These are phyloP conservation scores for Aphelenchoides fujianensis DNA, from an alignment of 1,140 invertebrate species.

Conservation along the genomic window DNA sequence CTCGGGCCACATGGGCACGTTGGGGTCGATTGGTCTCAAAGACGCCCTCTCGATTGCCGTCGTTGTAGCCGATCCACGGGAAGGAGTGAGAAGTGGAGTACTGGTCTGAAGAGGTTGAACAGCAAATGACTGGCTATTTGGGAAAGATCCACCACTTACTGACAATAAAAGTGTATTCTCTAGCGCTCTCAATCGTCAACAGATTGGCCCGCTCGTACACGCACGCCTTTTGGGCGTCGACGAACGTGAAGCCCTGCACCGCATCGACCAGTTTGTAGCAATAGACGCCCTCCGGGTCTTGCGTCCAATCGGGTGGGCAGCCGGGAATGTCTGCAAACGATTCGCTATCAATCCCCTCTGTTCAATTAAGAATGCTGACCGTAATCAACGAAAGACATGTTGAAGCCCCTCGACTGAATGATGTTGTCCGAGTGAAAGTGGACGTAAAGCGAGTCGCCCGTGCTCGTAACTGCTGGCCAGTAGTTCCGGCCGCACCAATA, in stretches of 20 bases:
- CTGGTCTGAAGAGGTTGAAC: slow-evolving; percentile 18
- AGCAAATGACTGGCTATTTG: not conserved
- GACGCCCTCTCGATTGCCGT: slow-evolving; percentile 34
- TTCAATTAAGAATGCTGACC: slow-evolving; percentile 20
- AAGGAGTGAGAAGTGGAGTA: slow-evolving; percentile 32
- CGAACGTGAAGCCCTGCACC: slow-evolving; percentile 23
- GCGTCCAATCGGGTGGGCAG: slow-evolving; percentile 40
- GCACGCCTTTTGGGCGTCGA: slow-evolving; percentile 42
- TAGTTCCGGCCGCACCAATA: slow-evolving; percentile 38
- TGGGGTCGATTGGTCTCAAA: slow-evolving; percentile 39
- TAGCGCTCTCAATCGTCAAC: slow-evolving; percentile 32
- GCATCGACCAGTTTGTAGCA: slow-evolving; percentile 39
- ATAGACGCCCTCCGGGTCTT: slow-evolving; percentile 10
- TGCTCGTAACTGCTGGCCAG: slow-evolving; percentile 35
- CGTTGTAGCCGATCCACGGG: slow-evolving; percentile 48
- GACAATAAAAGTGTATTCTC: slow-evolving; percentile 38
- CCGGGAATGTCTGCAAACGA: slow-evolving; percentile 18
- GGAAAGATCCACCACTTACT: slow-evolving; percentile 20
- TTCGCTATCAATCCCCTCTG: not conserved
- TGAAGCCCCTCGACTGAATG: slow-evolving; percentile 42
- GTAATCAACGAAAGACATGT: slow-evolving; percentile 41
- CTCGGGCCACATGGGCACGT: slow-evolving; percentile 42
- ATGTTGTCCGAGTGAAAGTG: slow-evolving; percentile 50
- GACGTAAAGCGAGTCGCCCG: slow-evolving; percentile 32
- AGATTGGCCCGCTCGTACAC: slow-evolving; percentile 39